Conservation (phyloP, 2,113 vertebrate genomes). For the Bucco capensis region DNA sequence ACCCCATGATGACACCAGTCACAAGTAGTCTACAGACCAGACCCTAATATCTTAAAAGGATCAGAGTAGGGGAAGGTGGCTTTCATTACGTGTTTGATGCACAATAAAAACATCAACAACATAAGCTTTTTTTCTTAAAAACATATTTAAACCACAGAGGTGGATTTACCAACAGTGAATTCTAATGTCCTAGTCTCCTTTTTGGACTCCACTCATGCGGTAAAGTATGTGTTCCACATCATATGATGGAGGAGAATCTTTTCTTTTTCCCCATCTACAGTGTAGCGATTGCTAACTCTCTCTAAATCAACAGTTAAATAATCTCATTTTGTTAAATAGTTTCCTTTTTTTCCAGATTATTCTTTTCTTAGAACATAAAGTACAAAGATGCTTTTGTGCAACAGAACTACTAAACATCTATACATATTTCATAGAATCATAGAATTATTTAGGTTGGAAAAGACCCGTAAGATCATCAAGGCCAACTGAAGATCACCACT, state of each 20-base stretch:
- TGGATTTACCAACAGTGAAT: background rate
- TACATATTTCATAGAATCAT: background rate
- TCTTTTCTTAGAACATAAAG: background rate
- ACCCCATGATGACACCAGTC: background rate
- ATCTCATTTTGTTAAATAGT: background rate
- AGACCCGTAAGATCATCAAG: background rate
- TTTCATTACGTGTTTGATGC: background rate
- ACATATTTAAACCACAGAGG: background rate
- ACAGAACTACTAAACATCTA: background rate
- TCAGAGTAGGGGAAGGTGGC: background rate
- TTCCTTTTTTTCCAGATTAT: background rate
- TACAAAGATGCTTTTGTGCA: background rate
- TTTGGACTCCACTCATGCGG: background rate
- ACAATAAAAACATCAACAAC: background rate
- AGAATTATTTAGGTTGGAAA: background rate
- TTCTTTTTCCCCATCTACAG: background rate
- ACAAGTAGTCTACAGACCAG: background rate
- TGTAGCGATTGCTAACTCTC: background rate
- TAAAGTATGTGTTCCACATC: background rate
- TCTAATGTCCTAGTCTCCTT: background rate
- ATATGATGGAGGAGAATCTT: background rate
- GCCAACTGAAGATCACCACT: fast-evolving
- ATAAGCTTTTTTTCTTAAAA: background rate
- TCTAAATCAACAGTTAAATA: background rate
- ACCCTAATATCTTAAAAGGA: background rate